These are phyloP conservation scores for Pelodytes ibericus DNA, from an alignment of 2,797 vertebrate genomes.

Conservation along the genomic window DNA sequence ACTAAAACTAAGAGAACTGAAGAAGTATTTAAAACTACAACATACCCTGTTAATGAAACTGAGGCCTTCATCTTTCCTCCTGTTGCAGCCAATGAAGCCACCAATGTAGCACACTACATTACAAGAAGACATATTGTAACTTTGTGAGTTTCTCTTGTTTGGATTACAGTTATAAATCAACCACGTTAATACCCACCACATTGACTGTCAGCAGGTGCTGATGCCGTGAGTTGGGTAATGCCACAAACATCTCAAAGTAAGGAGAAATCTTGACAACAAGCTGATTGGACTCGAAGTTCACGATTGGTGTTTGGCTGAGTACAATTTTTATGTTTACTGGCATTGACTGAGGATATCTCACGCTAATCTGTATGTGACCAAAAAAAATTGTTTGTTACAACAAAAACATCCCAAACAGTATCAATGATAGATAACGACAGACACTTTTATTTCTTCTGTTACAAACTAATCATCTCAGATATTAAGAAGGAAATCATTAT, in stretches of 20 bases:
- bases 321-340: conserved; percentile 20
- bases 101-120: conserved; percentile 5
- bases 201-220: conserved; percentile 34
- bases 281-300: conserved; percentile 16
- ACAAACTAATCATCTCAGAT: no score
- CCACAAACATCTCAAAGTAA: conserved; percentile 15
- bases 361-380: conserved; percentile 13
- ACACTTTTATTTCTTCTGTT: no score
- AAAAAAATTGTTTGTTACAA: no score
- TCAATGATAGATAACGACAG: no score
- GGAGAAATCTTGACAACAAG: conserved; percentile 26
- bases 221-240: not conserved
- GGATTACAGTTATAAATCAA: not conserved
- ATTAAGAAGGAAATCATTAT: no score
- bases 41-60: conserved; percentile 29
- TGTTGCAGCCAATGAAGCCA: conserved; percentile 17
- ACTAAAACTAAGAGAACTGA: not conserved
- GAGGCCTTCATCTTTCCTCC: conserved; percentile 10
- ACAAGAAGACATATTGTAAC: not conserved
- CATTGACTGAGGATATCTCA: conserved; percentile 17
- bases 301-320: conserved; percentile 22
- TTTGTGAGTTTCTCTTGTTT: not conserved
- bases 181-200: conserved; percentile 27
- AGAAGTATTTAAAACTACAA: not conserved
- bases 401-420: no score